Base-by-base conservation (phyloP, 2,113 vertebrate species). In the Salvelinus alpinus region DNA sequence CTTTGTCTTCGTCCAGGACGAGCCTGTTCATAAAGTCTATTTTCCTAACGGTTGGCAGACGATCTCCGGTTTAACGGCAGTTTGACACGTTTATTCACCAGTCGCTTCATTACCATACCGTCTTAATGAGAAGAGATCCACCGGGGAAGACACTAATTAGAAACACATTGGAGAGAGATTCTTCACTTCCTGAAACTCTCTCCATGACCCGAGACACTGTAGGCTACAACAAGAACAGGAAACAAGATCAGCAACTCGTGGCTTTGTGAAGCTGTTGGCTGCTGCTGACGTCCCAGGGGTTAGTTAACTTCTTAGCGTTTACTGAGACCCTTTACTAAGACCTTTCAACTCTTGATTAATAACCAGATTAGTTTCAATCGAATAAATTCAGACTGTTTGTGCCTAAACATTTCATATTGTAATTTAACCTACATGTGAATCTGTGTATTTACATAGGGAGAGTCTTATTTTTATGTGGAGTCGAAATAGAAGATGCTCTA, bases 121-220 rank as follows among this genome's bases (percentile, higher is more conserved):
- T 66, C 75, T 71, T 83, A 79, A 83, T 76, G 77, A 85, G 75
- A 64, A 74, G 64, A 77, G 62, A 81, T 83, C 73, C 78, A 73
- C 78, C 18, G 73, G 71, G 73, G 70, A 81, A 80, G 75, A 67
- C 38, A 71, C 75, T 86, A 80, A 85, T 86, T 82, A 76, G 77
- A 75, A 85, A 80, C 79, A 77, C 71, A 59, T 81, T 82, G 60
- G 66, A 85, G 75, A 67, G 44, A 75, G 44, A 69, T 77, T 78
- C 65, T 69, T 82, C 72, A 66, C 75, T 74, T 73, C 62, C 65
- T 70, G 79, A 80, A 71, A 29, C 57, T 60, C n/a, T 1, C 59
- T 9, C 29, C 18, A 68, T 18, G 70, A 44, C 34, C 38, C 25
- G n/a, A 78, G 77, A 54, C 51, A 54, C 24, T 27, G 18, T n/a